phyloP scores from a whole-genome alignment of 2,888 invertebrate genomes.

The Pseudeuparius sepicola region DNA sequence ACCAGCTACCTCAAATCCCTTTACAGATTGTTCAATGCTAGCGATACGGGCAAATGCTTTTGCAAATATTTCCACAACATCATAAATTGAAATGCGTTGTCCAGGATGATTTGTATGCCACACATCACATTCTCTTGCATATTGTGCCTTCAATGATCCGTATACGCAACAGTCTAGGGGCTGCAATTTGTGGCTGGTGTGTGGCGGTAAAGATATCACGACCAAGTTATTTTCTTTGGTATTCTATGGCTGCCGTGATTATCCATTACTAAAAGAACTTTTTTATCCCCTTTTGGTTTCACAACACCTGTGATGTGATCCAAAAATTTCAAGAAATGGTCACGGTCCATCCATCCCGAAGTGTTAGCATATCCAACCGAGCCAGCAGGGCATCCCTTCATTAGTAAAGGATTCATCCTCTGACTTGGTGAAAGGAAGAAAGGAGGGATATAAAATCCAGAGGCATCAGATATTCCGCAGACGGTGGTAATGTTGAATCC shows the following conservation, averaged over 20 bases:
- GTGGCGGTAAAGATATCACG: conserved; percentile 9
- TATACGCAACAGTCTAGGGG: conserved; percentile 8
- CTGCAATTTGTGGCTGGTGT: conserved; percentile 9
- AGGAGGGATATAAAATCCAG: no score
- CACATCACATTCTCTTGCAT: conserved; percentile 1
- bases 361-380: no score
- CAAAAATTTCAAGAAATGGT: conserved; percentile 6
- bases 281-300: conserved; percentile 8
- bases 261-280: conserved; percentile 10
- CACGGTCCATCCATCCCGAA: conserved; percentile 7
- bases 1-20: conserved; percentile 7
- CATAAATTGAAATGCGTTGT: conserved; percentile 8
- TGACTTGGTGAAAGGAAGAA: no score
- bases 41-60: no score
- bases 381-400: no score
- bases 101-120: conserved; percentile 8
- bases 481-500: no score
- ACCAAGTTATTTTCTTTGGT: conserved; percentile 6
- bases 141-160: conserved; percentile 12
- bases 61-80: not conserved
- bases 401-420: no score
- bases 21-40: conserved; percentile 4
- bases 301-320: conserved; percentile 6
- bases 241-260: conserved; percentile 9
- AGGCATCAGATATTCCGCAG: no score